phyloP scores from a whole-genome alignment of 2,797 vertebrate species.

The Discoglossus pictus region DNA sequence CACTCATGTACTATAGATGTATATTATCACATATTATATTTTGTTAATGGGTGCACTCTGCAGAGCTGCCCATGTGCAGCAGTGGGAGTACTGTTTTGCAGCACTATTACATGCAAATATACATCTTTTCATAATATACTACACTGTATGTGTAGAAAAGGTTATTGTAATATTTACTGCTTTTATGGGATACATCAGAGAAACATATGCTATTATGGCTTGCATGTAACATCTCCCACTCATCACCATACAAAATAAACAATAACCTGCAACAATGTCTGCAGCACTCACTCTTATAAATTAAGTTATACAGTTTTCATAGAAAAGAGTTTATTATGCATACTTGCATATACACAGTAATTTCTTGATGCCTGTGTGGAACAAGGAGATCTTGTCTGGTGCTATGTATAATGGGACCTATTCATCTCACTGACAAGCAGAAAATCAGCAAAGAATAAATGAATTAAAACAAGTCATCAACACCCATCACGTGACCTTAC shows the following conservation, averaged over 20 bases:
- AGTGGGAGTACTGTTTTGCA: slow-evolving; percentile 12
- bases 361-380: slow-evolving; percentile 59
- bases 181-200: slow-evolving; percentile 8
- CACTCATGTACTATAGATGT: too few species aligned
- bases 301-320: slow-evolving; percentile 37
- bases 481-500: slow-evolving; percentile 64
- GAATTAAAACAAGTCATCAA: slow-evolving; percentile 72
- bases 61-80: too few species aligned
- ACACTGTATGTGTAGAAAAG: slow-evolving; percentile 34
- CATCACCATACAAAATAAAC: slow-evolving; percentile 17
- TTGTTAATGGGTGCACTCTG: too few species aligned
- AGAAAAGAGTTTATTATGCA: slow-evolving; percentile 52
- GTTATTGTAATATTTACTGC: slow-evolving; percentile 19
- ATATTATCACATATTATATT: too few species aligned
- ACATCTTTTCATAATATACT: slow-evolving; percentile 16
- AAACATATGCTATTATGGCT: slow-evolving; percentile 8
- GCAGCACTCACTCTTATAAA: slow-evolving; percentile 31
- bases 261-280: slow-evolving; percentile 18
- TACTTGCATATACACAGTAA: slow-evolving; percentile 55
- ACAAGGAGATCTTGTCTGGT: slow-evolving; percentile 59
- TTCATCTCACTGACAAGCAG: slow-evolving; percentile 76
- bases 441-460: slow-evolving; percentile 75
- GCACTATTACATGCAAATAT: slow-evolving; percentile 20
- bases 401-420: slow-evolving; percentile 62
- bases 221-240: slow-evolving; percentile 23